Evolutionary conservation across 2,797 vertebrate genomes (phyloP).

Genomic region (Anabas testudineus): DNA sequence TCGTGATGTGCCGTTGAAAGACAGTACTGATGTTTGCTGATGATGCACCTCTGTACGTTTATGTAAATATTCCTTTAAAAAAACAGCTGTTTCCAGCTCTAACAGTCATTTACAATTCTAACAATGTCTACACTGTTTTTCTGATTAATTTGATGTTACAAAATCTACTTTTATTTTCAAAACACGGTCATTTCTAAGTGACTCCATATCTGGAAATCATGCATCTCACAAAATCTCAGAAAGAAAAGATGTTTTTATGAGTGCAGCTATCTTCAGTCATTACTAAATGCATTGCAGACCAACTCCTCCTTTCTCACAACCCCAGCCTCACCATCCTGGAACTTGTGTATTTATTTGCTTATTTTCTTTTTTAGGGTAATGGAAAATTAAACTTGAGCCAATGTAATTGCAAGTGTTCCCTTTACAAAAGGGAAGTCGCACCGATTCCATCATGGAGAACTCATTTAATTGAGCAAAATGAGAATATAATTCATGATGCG

Average conservation of each 20-base stretch:
- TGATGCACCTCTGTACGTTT: too few relatives aligned
- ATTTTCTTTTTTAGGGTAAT: conserved; percentile 68
- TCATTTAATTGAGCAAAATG: conserved; percentile 3
- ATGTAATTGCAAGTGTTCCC: conserved; percentile 49
- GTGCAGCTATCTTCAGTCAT: too few relatives aligned
- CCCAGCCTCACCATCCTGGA: conserved; percentile 64
- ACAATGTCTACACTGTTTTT: too few relatives aligned
- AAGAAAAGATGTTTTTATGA: too few relatives aligned
- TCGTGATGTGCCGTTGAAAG: too few relatives aligned
- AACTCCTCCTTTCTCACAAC: conserved; percentile 73
- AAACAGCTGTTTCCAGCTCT: too few relatives aligned
- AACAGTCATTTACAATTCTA: too few relatives aligned
- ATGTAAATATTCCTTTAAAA: too few relatives aligned
- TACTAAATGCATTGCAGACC: conserved; percentile 23
- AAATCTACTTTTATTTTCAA: too few relatives aligned
- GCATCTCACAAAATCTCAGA: not conserved
- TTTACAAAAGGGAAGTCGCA: conserved; percentile 36
- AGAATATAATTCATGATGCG: conserved; percentile 6
- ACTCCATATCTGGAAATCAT: not conserved
- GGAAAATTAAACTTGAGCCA: conserved; percentile 70
- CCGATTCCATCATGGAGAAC: conserved; percentile 10
- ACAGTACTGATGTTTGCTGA: too few relatives aligned
- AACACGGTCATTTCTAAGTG: too few relatives aligned
- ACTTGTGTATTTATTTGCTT: conserved; percentile 76
- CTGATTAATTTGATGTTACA: too few relatives aligned